phyloP scores from a whole-genome alignment of 2,888 invertebrate genomes.

The Limnephilus lunatus region DNA sequence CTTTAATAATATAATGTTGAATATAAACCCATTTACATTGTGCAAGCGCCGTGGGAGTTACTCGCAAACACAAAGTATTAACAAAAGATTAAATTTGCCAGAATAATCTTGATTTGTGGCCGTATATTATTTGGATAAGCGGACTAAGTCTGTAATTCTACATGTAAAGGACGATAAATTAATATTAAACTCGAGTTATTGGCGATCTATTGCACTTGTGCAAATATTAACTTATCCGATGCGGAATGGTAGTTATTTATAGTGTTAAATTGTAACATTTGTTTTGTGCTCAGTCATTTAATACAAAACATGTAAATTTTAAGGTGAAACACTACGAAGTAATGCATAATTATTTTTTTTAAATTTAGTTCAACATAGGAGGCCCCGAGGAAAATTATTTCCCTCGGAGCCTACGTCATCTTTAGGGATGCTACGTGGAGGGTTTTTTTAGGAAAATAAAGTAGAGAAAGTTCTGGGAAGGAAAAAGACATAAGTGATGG shows the following conservation, averaged over 20 bases:
- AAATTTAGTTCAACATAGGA: no score
- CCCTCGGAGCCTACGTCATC: no score
- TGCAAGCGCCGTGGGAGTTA: neutral
- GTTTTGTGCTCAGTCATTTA: neutral
- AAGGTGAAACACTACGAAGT: no score
- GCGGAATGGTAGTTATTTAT: neutral
- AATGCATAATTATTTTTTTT: no score
- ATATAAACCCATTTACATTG: conserved; percentile 12
- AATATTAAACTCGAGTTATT: neutral
- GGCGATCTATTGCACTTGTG: neutral
- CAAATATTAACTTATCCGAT: neutral
- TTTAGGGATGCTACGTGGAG: no score
- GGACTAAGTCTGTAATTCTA: neutral
- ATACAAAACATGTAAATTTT: neutral
- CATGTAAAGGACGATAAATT: neutral
- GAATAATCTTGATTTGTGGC: conserved; percentile 9
- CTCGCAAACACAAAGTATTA: neutral
- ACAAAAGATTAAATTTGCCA: conserved; percentile 11
- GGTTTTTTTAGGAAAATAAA: no score
- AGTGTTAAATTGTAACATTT: neutral
- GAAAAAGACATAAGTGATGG: no score
- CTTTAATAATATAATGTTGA: neutral
- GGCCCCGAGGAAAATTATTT: no score
- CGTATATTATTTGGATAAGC: conserved; percentile 16
- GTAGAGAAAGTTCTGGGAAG: no score